These are phyloP conservation scores for Miltochrista miniata DNA, from an alignment of 2,888 invertebrate species.

Conservation along the genomic window DNA sequence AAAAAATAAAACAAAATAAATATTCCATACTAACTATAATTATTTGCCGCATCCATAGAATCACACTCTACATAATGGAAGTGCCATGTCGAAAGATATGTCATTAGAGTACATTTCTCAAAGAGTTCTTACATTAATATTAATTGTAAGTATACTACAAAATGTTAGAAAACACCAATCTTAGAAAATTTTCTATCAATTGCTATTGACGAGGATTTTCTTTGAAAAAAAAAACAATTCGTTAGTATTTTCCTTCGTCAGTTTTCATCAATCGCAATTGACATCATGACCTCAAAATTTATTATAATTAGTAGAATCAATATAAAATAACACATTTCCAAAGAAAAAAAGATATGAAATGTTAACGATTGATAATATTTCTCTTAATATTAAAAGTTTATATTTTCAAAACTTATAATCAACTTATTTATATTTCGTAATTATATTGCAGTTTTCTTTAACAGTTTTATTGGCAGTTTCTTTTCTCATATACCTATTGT, in stretches of 20 bases:
- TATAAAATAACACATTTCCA: conserved; percentile 16
- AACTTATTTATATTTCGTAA: conserved; percentile 12
- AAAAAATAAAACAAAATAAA: too few relatives aligned
- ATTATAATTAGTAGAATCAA: conserved; percentile 24
- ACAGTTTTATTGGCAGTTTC: conserved; percentile 6
- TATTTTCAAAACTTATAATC: conserved; percentile 36
- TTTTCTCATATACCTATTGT: too few relatives aligned
- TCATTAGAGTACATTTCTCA: conserved; percentile 37
- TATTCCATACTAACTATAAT: too few relatives aligned
- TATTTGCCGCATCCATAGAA: conserved; percentile 17
- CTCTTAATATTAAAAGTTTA: conserved; percentile 37
- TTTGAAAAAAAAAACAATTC: not conserved
- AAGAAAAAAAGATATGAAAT: conserved; percentile 24
- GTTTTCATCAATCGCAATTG: conserved; percentile 1
- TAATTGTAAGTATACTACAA: conserved; percentile 29
- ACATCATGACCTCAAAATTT: not conserved
- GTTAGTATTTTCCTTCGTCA: conserved; percentile 7
- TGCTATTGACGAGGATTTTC: conserved; percentile 14
- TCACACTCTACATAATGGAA: conserved; percentile 11
- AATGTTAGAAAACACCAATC: conserved; percentile 37
- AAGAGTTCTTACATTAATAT: conserved; percentile 27
- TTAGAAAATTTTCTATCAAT: conserved; percentile 16
- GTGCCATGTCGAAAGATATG: conserved; percentile 41
- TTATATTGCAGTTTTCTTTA: conserved; percentile 12
- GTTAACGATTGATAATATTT: conserved; percentile 40